phyloP scores from a whole-genome alignment of 2,888 invertebrate species.

The Drosophila incognita region DNA sequence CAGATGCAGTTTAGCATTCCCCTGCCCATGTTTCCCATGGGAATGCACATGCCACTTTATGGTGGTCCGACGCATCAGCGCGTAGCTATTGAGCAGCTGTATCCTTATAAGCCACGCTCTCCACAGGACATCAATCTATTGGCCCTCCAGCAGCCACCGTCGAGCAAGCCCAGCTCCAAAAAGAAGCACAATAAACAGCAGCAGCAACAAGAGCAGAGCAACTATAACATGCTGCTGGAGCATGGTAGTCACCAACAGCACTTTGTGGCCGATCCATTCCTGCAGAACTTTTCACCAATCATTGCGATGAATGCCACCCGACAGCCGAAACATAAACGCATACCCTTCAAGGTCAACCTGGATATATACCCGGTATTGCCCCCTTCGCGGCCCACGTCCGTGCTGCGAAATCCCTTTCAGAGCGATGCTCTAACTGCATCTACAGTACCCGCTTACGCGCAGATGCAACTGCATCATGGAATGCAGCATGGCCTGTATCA shows the following conservation, averaged over 20 bases:
- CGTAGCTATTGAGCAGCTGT: slow-evolving; percentile 87
- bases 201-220: slow-evolving; percentile 45
- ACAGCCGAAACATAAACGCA: slow-evolving; percentile 78
- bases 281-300: slow-evolving; percentile 62
- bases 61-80: slow-evolving; percentile 71
- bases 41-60: slow-evolving; percentile 57
- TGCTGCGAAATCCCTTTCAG: slow-evolving; percentile 76
- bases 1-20: slow-evolving; percentile 79
- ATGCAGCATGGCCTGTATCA: slow-evolving; percentile 54
- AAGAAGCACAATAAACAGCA: slow-evolving; percentile 75
- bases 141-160: slow-evolving; percentile 86
- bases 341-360: slow-evolving; percentile 88
- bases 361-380: slow-evolving; percentile 87
- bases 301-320: slow-evolving; percentile 73
- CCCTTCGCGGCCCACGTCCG: slow-evolving; percentile 74
- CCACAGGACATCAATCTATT: slow-evolving; percentile 91
- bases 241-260: slow-evolving; percentile 74
- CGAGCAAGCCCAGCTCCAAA: slow-evolving; percentile 59
- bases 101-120: slow-evolving; percentile 89
- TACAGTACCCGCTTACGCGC: slow-evolving; percentile 27
- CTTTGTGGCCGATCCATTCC: slow-evolving; percentile 62
- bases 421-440: slow-evolving; percentile 65
- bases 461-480: slow-evolving; percentile 53
- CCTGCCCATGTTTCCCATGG: slow-evolving; percentile 65
- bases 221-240: slow-evolving; percentile 66